These are phyloP conservation scores for Phrixothrix hirtus DNA, from an alignment of 2,888 invertebrate species.

Conservation along the genomic window DNA sequence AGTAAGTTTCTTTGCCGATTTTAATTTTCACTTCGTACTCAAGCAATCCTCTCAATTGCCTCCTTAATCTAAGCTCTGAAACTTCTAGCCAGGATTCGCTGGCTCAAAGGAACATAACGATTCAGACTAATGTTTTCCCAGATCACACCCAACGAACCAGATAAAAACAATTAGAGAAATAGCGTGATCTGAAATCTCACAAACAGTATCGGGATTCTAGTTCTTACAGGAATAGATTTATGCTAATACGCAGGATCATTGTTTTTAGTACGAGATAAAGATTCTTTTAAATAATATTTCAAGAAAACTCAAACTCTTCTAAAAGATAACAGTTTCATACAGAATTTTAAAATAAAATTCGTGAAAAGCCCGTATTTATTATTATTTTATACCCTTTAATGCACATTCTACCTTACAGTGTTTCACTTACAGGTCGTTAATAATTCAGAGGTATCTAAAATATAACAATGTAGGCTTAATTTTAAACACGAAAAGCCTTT, in stretches of 20 bases:
- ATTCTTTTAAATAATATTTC: no score
- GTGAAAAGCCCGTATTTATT: neutral
- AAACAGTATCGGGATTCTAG: conserved; percentile 20
- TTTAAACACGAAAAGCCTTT: no score
- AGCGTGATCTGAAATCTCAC: conserved; percentile 25
- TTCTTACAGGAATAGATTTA: conserved; percentile 16
- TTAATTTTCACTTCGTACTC: conserved; percentile 29
- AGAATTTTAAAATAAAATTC: no score
- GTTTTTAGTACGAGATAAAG: no score
- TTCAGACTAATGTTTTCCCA: conserved; percentile 34
- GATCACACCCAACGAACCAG: conserved; percentile 36
- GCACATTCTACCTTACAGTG: no score
- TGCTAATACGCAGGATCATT: conserved; percentile 21
- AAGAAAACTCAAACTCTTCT: no score
- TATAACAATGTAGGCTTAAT: no score
- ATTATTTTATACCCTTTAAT: neutral
- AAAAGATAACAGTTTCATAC: no score
- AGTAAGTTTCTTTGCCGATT: conserved; percentile 22
- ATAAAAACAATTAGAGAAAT: conserved; percentile 36
- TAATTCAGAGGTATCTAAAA: conserved; percentile 1
- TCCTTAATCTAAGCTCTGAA: conserved; percentile 29
- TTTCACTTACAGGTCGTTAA: no score
- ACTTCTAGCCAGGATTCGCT: conserved; percentile 24
- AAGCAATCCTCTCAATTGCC: conserved; percentile 28
- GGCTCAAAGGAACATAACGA: conserved; percentile 34